Conservation (phyloP, 2,888 invertebrate species). For the Nesidiocoris tenuis region DNA sequence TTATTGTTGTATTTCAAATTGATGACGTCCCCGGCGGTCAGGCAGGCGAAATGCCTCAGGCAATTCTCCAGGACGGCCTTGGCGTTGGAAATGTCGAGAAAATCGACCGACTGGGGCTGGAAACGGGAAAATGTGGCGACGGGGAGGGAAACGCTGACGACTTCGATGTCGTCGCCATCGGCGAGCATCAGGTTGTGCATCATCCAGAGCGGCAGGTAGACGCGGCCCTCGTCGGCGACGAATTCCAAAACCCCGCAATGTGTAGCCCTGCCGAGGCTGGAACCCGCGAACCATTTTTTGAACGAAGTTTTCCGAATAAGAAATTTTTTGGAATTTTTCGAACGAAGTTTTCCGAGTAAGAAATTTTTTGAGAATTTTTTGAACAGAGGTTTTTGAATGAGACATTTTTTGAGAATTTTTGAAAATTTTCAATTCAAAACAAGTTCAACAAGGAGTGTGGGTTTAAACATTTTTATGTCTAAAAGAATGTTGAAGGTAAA, state of each 20-base stretch:
- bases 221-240: conserved; percentile 97
- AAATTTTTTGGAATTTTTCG: too few relatives aligned
- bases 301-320: too few relatives aligned
- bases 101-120: conserved; percentile 93
- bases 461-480: too few relatives aligned
- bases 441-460: too few relatives aligned
- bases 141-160: conserved; percentile 89
- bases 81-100: conserved; percentile 95
- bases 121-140: conserved; percentile 86
- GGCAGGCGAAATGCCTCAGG: conserved; percentile 90
- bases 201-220: conserved; percentile 98
- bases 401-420: too few relatives aligned
- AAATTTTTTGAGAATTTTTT: too few relatives aligned
- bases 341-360: too few relatives aligned
- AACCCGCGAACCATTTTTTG: too few relatives aligned
- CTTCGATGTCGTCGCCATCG: conserved; percentile 82
- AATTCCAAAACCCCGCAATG: conserved; percentile 98
- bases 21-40: conserved; percentile 93
- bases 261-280: conserved; percentile 66
- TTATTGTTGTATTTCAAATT: conserved; percentile 97
- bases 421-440: too few relatives aligned
- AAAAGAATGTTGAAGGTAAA: too few relatives aligned
- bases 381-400: too few relatives aligned
- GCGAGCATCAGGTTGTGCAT: conserved; percentile 89
- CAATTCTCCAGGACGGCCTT: conserved; percentile 88